Conservation (phyloP, 1,140 invertebrate species). For the Rhopalosiphum maidis region DNA sequence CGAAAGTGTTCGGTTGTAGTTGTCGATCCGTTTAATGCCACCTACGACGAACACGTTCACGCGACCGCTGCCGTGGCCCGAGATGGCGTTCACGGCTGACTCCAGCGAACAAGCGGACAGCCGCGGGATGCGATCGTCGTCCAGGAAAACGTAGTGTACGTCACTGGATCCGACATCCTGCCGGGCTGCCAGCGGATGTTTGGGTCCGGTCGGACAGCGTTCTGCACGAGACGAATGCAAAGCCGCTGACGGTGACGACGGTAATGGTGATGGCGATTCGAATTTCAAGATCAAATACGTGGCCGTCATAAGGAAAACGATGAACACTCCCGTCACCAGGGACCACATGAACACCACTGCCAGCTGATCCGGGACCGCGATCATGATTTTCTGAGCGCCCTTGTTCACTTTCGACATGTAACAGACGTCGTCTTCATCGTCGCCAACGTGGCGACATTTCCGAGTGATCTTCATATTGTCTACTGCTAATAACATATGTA, state of each 20-base stretch:
- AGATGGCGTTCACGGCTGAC: neutral
- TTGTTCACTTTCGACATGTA: slow-evolving; percentile 17
- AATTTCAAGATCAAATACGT: neutral
- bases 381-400: slow-evolving; percentile 24
- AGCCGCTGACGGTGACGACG: neutral
- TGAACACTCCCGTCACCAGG: neutral
- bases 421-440: neutral
- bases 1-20: neutral
- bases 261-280: neutral
- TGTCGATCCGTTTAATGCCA: neutral
- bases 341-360: neutral
- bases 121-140: neutral
- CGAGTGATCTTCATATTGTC: neutral
- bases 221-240: neutral
- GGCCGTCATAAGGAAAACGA: neutral
- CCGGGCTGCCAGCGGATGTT: neutral
- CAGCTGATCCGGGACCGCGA: neutral
- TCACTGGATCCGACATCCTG: neutral
- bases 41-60: slow-evolving; percentile 19
- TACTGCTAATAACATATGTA: neutral
- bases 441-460: neutral
- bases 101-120: slow-evolving; percentile 15
- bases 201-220: neutral
- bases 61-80: neutral
- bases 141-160: slow-evolving; percentile 25